Evolutionary conservation across 2,797 vertebrate species (phyloP), one percentile per base, ranked within the genome.

Genomic region (Ambastaia sidthimunki): DNA sequence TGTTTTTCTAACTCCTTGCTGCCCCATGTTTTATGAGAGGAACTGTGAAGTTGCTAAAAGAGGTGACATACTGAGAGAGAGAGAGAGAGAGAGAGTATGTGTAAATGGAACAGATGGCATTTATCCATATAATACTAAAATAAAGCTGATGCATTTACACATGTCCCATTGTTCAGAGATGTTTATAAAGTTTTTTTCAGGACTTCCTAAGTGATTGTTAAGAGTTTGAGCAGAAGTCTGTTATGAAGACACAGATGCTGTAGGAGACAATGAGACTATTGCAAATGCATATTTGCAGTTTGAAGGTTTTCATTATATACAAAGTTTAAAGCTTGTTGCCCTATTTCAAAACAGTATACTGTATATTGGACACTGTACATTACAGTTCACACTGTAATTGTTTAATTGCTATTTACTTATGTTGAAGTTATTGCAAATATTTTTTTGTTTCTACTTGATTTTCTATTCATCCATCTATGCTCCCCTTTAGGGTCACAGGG

Each of bases 11-110:
- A 44, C 41, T 76, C 13, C 25, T 23, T 72, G 25, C 76, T 71
- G 74, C 65, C 55, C 88, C 80, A 89, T 92, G 80, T 87, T 90
- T 82, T 82, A 37, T 79, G 50, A 68, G 55, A 69, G 78, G 55
- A 15, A 66, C 59, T 23, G 44, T 54, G 11, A 76, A 72, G 25
- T 65, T 54, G 62, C 48, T 65, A 13, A 52, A 18, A 54, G 19
- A 44, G 54, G 10, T 44, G 41, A 44, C 41, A 44, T 10, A 44
- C 41, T 44, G 66, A 69, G 54, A 69, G 54, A 66, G 54, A 73
- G 71, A 60, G 23, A 63, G 59, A 62, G 15, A 55, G 41, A 10
- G 37, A 62, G 67, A 48, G 55, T 18, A 70, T 50, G 23, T 4
- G 13, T 7, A 55, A 67, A 13, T 71, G 67, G 76, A 78, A 68